Conservation (phyloP, 2,888 invertebrate species). For the Mythimna albipuncta region DNA sequence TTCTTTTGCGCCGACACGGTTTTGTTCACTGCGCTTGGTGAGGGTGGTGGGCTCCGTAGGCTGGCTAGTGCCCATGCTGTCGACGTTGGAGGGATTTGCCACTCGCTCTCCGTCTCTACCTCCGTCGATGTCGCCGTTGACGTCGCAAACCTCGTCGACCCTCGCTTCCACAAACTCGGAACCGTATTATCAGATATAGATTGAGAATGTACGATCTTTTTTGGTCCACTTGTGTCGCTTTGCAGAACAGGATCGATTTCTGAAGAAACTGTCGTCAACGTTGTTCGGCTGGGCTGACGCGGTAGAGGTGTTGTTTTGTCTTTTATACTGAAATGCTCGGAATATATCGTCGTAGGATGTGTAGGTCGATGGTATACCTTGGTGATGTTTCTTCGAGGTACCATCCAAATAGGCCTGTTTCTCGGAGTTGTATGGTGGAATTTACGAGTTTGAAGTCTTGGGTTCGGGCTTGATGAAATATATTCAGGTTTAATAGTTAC, state of each 20-base stretch:
- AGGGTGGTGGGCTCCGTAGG: slow-evolving; percentile 82
- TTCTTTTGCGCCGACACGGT: slow-evolving; percentile 75
- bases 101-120: slow-evolving; percentile 73
- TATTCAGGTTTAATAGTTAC: slow-evolving; percentile 77
- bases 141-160: slow-evolving; percentile 84
- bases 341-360: slow-evolving; percentile 82
- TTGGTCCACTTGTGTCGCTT: slow-evolving; percentile 80
- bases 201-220: slow-evolving; percentile 84
- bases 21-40: slow-evolving; percentile 71
- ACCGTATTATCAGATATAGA: slow-evolving; percentile 87
- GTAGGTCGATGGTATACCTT: slow-evolving; percentile 72
- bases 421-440: slow-evolving; percentile 85
- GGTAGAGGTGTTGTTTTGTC: slow-evolving; percentile 76
- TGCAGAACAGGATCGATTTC: slow-evolving; percentile 88
- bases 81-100: slow-evolving; percentile 87
- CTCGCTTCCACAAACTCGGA: slow-evolving; percentile 87
- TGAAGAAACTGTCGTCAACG: slow-evolving; percentile 84
- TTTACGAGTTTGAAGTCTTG: slow-evolving; percentile 78
- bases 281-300: slow-evolving; percentile 71
- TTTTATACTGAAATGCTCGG: slow-evolving; percentile 84
- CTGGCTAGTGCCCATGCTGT: slow-evolving; percentile 90
- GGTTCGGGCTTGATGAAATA: slow-evolving; percentile 68
- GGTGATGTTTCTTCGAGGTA: slow-evolving; percentile 81
- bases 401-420: slow-evolving; percentile 84
- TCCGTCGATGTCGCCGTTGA: slow-evolving; percentile 78